Evolutionary conservation across 1,140 invertebrate genomes (phyloP).

Genomic region (Phenacoccus solenopsis): DNA sequence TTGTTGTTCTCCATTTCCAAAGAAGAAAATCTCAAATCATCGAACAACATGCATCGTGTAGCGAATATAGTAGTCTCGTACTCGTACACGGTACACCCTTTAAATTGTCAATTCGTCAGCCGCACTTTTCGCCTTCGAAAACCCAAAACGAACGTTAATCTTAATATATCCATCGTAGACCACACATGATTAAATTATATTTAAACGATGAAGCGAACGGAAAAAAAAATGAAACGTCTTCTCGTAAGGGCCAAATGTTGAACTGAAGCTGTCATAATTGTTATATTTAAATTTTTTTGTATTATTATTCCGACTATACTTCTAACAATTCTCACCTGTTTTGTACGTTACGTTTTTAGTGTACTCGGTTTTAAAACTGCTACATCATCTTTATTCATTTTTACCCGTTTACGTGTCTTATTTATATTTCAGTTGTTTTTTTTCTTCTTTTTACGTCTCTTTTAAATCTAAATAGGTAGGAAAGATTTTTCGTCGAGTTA

Average conservation of each 20-base stretch:
- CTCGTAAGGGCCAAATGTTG: constrained; percentile 11
- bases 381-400: not conserved
- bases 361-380: not conserved
- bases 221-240: not conserved
- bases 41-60: too few species aligned
- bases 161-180: too few species aligned
- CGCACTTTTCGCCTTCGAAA: too few species aligned
- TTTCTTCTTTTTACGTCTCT: not conserved
- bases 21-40: too few species aligned
- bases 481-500: too few species aligned
- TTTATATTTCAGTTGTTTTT: not conserved
- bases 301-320: constrained; percentile 8
- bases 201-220: not conserved
- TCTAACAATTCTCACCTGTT: constrained; percentile 16
- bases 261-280: constrained; percentile 11
- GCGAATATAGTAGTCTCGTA: too few species aligned
- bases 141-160: too few species aligned
- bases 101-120: too few species aligned
- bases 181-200: constrained; percentile 2
- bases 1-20: too few species aligned
- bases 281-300: constrained; percentile 16
- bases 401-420: not conserved
- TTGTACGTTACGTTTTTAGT: not conserved
- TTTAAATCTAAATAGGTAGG: too few species aligned
- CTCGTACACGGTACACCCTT: too few species aligned